Base-by-base conservation (phyloP, 1,140 invertebrate species). In the Batillaria attramentaria region DNA sequence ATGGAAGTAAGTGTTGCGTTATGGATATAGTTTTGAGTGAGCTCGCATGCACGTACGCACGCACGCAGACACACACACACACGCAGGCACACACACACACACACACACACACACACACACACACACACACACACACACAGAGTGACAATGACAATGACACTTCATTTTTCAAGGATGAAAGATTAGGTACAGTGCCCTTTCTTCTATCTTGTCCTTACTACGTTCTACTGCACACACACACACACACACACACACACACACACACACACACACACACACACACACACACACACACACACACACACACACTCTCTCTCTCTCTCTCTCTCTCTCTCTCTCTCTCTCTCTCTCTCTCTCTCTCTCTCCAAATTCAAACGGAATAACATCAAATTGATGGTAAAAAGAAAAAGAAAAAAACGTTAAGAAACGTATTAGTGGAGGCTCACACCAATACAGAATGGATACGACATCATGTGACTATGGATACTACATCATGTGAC, bases 1-100 rank as follows among this genome's bases (percentile, higher is more conserved):
- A 85, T 88, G 78, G 60, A 82, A 68, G 88, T 89, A 84, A 83
- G 82, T 81, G 10, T 50, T 50, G 10, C 24, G 46, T 13, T 24
- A 24, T 13, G 10, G 24, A 50, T 24, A 13, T n/a, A n/a, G n/a
- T n/a, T n/a, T n/a, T n/a, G n/a, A n/a, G n/a, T n/a, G n/a, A n/a
- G n/a, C n/a, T n/a, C 24, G 24, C 10, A 10, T 13, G 24, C 46
- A 10, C 10, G 10, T 10, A 13, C 46, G 24, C 46, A 50, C 10
- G 24, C 10, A 50, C 46, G 24, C 46, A 13, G 10, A 24, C 10
- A 50, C 10, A 24, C 10, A 50, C 46, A n/a, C 46, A 50, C 46
- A 50, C 10, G 24, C 10, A 50, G 46, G n/a, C n/a, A 50, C 46
- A 24, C 10, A 10, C 10, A 50, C 46, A 13, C 24, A 50, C 10